Evolutionary conservation across 2,113 vertebrate species (phyloP).

Genomic region (Archilochus colubris): DNA sequence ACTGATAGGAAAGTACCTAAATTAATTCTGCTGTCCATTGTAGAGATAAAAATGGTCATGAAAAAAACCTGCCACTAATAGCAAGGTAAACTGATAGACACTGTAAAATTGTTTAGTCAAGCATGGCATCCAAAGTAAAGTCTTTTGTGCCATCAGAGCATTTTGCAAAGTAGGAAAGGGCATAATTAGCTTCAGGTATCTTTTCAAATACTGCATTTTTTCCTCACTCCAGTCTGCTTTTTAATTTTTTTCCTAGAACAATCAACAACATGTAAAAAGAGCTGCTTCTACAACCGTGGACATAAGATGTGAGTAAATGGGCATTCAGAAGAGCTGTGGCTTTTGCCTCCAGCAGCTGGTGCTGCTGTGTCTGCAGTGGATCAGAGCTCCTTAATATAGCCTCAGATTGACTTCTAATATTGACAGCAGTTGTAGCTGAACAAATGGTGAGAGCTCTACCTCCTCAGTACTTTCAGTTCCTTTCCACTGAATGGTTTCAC

Average conservation of each 20-base stretch:
- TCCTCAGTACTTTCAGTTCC: background rate
- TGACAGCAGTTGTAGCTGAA: background rate
- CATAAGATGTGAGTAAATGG: background rate
- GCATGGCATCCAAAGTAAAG: background rate
- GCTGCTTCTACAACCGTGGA: background rate
- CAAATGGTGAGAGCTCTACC: background rate
- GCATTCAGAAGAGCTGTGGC: background rate
- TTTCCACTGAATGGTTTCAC: background rate
- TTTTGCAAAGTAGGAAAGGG: background rate
- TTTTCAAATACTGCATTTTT: background rate
- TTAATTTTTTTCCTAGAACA: background rate
- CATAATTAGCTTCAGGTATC: background rate
- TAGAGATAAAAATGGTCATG: background rate
- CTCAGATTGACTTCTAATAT: background rate
- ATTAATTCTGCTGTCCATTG: background rate
- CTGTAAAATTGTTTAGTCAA: background rate
- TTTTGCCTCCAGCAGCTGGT: background rate
- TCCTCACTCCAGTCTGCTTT: background rate
- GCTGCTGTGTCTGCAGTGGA: background rate
- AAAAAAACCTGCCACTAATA: background rate
- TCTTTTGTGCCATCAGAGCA: background rate
- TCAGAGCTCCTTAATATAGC: background rate
- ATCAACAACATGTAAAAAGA: background rate
- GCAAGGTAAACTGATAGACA: background rate
- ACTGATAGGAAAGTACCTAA: background rate